Percentiles rank a stretch among this genome's conserved stretches.
These are phyloP conservation scores for Crenuchus spilurus DNA, from an alignment of 2,797 vertebrate genomes.

Conservation along the genomic window DNA sequence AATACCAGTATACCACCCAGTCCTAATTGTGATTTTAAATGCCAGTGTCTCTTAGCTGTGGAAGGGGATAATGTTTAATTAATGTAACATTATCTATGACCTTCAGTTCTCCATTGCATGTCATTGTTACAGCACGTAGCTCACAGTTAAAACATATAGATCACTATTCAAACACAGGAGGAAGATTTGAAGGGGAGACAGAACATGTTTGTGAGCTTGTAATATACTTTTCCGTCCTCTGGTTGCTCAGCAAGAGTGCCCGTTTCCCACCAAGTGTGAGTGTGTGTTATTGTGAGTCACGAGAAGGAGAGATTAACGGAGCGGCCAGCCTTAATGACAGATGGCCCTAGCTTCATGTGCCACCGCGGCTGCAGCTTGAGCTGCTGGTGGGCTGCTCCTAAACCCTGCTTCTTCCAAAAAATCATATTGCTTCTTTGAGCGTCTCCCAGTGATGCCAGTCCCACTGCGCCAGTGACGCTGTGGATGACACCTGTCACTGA, in stretches of 20 bases:
- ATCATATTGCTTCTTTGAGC: constrained; percentile 61
- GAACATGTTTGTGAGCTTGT: constrained; percentile 7
- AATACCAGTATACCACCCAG: no score
- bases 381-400: constrained; percentile 71
- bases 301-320: constrained; percentile 67
- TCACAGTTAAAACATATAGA: constrained; percentile 48
- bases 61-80: constrained; percentile 49
- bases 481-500: constrained; percentile 56
- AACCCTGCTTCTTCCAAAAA: constrained; percentile 64
- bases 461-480: constrained; percentile 47
- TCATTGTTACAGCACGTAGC: constrained; percentile 54
- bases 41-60: no score
- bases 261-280: constrained; percentile 19
- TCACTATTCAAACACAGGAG: constrained; percentile 2
- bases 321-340: constrained; percentile 71
- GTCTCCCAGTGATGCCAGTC: constrained; percentile 58
- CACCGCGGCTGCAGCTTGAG: constrained; percentile 67
- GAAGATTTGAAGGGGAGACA: neutral
- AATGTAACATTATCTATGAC: constrained; percentile 62
- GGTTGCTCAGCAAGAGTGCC: constrained; percentile 13
- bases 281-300: constrained; percentile 57
- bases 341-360: constrained; percentile 63
- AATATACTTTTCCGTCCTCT: constrained; percentile 16
- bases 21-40: no score
- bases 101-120: constrained; percentile 58